Conservation (phyloP, 2,113 vertebrate genomes). For the Varanus salvator region DNA sequence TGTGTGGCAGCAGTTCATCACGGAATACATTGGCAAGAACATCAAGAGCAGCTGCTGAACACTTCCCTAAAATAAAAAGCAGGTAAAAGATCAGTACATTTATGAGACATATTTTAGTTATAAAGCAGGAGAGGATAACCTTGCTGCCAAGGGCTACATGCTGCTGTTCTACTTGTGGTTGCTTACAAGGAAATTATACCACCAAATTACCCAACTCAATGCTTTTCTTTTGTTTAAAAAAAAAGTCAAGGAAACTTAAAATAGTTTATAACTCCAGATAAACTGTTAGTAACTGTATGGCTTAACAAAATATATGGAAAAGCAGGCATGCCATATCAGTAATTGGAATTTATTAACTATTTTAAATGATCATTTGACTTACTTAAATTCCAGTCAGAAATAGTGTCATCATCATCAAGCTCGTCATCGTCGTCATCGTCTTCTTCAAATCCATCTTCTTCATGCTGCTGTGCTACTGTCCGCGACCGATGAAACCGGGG, state of each 20-base stretch:
- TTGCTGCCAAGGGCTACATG: too few relatives aligned
- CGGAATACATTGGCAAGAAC: constrained; percentile 96
- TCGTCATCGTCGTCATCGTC: constrained; percentile 90
- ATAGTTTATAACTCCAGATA: background rate
- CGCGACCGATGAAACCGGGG: constrained; percentile 96
- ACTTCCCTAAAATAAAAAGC: constrained; percentile 83
- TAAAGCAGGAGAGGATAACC: background rate
- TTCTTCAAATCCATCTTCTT: constrained; percentile 91
- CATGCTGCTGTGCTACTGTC: constrained; percentile 94
- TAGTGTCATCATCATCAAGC: constrained; percentile 92
- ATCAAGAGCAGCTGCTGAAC: constrained; percentile 94
- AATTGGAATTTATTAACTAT: constrained; percentile 12
- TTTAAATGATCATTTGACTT: constrained; percentile 62
- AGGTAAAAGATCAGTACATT: constrained; percentile 23
- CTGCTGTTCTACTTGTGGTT: background rate
- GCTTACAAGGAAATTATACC: background rate
- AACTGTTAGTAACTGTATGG: background rate
- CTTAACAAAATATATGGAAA: background rate
- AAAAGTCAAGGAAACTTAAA: background rate
- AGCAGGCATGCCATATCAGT: background rate
- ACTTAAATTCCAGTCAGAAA: constrained; percentile 99
- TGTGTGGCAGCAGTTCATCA: constrained; percentile 92
- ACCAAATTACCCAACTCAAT: background rate
- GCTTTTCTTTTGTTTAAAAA: too few relatives aligned
- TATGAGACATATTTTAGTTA: constrained; percentile 27